These are phyloP conservation scores for Megamerina dolium DNA, from an alignment of 2,888 invertebrate species.

Conservation along the genomic window DNA sequence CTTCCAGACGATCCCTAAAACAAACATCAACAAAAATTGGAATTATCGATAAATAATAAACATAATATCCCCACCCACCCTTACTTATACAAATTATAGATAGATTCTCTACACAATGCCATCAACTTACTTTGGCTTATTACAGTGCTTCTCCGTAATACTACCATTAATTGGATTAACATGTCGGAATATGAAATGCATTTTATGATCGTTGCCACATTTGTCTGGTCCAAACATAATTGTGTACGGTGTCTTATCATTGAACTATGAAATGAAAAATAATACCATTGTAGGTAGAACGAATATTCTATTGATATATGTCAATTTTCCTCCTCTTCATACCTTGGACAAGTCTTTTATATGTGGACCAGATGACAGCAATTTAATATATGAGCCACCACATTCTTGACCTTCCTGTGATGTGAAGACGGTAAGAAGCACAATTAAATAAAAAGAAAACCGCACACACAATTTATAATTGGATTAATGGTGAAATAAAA, in stretches of 20 bases:
- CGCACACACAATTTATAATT: constrained; percentile 18
- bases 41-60: no score
- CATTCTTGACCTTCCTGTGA: constrained; percentile 91
- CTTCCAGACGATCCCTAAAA: constrained; percentile 67
- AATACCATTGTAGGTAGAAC: no score
- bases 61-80: no score
- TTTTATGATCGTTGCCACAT: constrained; percentile 93
- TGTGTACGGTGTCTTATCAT: constrained; percentile 95
- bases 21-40: neutral
- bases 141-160: constrained; percentile 91
- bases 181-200: constrained; percentile 90
- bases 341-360: constrained; percentile 64
- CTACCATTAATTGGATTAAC: constrained; percentile 87
- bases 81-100: no score
- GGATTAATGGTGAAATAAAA: constrained; percentile 10
- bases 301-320: no score
- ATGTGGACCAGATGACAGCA: constrained; percentile 69
- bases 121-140: constrained; percentile 69
- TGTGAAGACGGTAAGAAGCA: constrained; percentile 7
- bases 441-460: neutral
- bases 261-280: constrained; percentile 55
- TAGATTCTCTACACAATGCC: no score
- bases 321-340: no score
- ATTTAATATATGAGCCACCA: constrained; percentile 95
- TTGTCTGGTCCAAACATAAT: constrained; percentile 99